These are phyloP conservation scores for Schlechtendalia chinensis DNA, from an alignment of 1,140 invertebrate species.

Conservation along the genomic window DNA sequence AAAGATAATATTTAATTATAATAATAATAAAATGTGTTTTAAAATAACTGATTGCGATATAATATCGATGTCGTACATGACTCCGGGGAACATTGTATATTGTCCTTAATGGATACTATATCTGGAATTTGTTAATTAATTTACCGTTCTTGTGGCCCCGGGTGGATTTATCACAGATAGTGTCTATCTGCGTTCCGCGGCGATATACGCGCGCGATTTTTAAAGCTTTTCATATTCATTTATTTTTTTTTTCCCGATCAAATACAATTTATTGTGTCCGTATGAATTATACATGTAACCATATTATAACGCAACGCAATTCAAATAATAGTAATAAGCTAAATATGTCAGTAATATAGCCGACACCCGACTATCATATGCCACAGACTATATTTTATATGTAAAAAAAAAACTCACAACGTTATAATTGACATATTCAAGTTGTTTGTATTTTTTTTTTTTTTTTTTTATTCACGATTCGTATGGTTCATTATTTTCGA, in stretches of 20 bases:
- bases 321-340: not conserved
- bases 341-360: not conserved
- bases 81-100: not conserved
- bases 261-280: not conserved
- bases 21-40: too few species aligned
- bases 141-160: slow-evolving; percentile 3
- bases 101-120: not conserved
- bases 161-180: not conserved
- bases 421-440: not conserved
- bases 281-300: not conserved
- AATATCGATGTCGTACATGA: not conserved
- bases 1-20: too few species aligned
- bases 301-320: not conserved
- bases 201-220: not conserved
- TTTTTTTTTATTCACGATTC: not conserved
- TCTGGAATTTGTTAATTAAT: slow-evolving; percentile 24
- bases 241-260: not conserved
- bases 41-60: not conserved
- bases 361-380: not conserved
- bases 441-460: not conserved
- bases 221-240: slow-evolving; percentile 5
- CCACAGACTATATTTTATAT: not conserved
- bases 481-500: too few species aligned
- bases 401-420: not conserved
- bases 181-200: not conserved